phyloP scores from a whole-genome alignment of 2,888 invertebrate genomes.

The Hyles lineata region DNA sequence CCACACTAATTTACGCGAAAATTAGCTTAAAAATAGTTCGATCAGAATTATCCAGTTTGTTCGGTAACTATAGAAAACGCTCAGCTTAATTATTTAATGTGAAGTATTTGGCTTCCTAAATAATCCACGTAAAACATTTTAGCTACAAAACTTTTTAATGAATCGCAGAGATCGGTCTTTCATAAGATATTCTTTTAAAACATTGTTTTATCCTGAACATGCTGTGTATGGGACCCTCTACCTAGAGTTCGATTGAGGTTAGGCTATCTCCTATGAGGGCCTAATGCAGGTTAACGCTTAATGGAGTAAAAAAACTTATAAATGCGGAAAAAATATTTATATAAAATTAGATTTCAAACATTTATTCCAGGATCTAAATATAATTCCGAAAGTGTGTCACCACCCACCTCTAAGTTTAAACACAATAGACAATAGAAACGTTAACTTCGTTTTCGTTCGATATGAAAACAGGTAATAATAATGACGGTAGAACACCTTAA shows the following conservation, averaged over 20 bases:
- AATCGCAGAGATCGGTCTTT: neutral
- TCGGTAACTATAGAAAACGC: neutral
- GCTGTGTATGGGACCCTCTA: too few relatives aligned
- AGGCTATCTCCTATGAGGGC: too few relatives aligned
- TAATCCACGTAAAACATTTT: neutral
- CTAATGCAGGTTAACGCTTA: too few relatives aligned
- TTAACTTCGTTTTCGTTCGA: conserved; percentile 26
- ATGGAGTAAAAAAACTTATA: too few relatives aligned
- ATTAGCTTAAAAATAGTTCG: neutral
- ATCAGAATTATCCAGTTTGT: neutral
- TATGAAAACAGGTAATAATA: conserved; percentile 34
- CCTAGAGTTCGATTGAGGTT: too few relatives aligned
- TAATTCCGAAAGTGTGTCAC: neutral
- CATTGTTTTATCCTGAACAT: too few relatives aligned
- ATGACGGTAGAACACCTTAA: conserved; percentile 32
- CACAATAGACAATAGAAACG: neutral
- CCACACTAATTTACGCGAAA: neutral
- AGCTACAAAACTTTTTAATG: neutral
- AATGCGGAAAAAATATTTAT: too few relatives aligned
- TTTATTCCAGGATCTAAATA: too few relatives aligned
- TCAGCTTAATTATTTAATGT: neutral
- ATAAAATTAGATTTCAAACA: too few relatives aligned
- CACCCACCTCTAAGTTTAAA: neutral
- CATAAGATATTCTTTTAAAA: too few relatives aligned
- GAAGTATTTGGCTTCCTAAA: neutral